phyloP scores from a whole-genome alignment of 2,797 vertebrate species.

The Danio tinwini region DNA sequence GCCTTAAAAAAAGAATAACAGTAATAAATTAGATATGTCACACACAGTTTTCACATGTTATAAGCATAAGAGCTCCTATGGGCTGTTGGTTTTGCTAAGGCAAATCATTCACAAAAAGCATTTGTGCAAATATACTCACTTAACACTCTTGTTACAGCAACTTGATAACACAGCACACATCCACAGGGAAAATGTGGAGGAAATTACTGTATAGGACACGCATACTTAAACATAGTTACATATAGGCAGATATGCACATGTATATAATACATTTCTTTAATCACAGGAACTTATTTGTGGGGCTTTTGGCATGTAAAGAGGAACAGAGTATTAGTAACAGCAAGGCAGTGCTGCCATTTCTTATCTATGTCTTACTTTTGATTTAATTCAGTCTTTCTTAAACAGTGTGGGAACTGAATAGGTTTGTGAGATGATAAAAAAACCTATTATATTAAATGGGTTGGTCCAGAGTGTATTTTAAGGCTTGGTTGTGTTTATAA shows the following conservation, averaged over 20 bases:
- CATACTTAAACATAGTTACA: neutral
- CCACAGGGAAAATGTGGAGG: neutral
- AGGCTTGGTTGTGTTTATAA: too few relatives aligned
- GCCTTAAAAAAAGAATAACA: neutral
- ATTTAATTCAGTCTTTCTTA: neutral
- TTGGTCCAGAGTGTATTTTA: too few relatives aligned
- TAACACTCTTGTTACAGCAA: conserved; percentile 11
- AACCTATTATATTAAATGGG: too few relatives aligned
- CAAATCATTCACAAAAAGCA: neutral
- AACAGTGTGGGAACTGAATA: too few relatives aligned
- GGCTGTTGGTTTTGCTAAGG: neutral
- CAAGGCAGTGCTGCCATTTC: neutral
- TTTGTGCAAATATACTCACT: neutral
- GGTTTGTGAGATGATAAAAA: too few relatives aligned
- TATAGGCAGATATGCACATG: neutral
- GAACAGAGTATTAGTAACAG: neutral
- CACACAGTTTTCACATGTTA: neutral
- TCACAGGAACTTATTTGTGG: neutral
- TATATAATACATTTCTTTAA: neutral
- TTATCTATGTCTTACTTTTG: neutral
- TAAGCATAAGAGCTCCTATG: neutral
- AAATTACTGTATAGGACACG: neutral
- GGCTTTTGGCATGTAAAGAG: neutral
- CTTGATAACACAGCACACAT: neutral
- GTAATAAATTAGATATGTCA: neutral